phyloP scores from a whole-genome alignment of 35 echinoderm and acorn worm species.

The Diadema setosum region DNA sequence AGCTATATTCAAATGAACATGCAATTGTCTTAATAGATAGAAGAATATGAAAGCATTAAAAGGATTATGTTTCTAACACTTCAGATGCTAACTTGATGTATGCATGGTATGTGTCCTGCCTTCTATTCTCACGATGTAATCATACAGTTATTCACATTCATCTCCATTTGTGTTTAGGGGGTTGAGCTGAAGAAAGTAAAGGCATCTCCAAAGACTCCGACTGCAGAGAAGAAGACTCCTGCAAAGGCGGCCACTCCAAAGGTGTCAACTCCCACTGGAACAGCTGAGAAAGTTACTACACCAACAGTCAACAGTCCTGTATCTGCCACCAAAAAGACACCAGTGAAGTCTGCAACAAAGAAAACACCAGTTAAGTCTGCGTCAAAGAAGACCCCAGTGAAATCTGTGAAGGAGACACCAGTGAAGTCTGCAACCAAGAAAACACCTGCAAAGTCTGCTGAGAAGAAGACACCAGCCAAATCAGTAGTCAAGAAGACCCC shows the following conservation, averaged over 20 bases:
- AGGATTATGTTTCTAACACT: too few species aligned
- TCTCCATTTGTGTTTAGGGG: too few species aligned
- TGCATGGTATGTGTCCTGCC: too few species aligned
- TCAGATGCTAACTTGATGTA: too few species aligned
- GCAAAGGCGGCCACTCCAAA: not conserved
- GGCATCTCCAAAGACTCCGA: not conserved
- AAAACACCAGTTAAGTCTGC: constrained; percentile 36
- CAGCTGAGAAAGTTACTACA: not conserved
- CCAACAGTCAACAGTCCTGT: not conserved
- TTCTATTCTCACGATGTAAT: too few species aligned
- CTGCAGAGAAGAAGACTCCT: not conserved
- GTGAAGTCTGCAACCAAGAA: constrained; percentile 6
- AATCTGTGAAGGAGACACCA: not conserved
- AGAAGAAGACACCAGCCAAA: constrained; percentile 14
- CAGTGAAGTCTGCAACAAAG: not conserved
- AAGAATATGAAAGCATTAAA: too few species aligned
- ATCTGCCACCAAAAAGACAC: not conserved
- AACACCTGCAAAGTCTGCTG: constrained; percentile 21
- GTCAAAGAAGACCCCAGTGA: not conserved
- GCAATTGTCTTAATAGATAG: too few species aligned
- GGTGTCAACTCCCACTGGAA: not conserved
- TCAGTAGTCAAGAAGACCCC: constrained; percentile 34
- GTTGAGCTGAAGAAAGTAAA: not conserved
- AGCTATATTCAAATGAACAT: too few species aligned
- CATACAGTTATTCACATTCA: too few species aligned